phyloP scores from a whole-genome alignment of 2,113 vertebrate genomes.

The Chionodraco myersi region DNA sequence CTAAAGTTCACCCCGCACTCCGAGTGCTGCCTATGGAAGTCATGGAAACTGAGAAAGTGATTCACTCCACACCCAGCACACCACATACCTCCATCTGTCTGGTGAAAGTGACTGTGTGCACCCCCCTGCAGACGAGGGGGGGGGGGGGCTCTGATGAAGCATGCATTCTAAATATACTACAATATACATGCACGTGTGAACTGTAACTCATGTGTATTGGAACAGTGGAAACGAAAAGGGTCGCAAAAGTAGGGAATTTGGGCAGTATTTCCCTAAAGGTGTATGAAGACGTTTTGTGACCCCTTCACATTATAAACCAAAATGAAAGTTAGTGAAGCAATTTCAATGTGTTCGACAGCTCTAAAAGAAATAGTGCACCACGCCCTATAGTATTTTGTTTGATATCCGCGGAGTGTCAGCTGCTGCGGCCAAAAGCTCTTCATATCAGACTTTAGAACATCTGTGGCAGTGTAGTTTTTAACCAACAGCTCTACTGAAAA shows the following conservation, averaged over 20 bases:
- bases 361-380: too few relatives aligned
- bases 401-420: too few relatives aligned
- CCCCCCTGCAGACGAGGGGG: constrained; percentile 25
- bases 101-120: constrained; percentile 2
- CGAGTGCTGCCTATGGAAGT: constrained; percentile 19
- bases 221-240: neutral
- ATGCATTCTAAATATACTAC: neutral
- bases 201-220: neutral
- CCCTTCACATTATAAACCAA: too few relatives aligned
- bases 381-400: too few relatives aligned
- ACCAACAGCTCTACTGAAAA: neutral
- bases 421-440: too few relatives aligned
- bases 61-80: constrained; percentile 16
- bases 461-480: neutral
- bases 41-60: constrained; percentile 49
- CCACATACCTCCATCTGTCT: constrained; percentile 40
- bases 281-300: too few relatives aligned
- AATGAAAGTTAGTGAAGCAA: too few relatives aligned
- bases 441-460: too few relatives aligned
- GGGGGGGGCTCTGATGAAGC: constrained; percentile 9
- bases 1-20: constrained; percentile 44
- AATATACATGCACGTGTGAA: neutral
- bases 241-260: neutral
- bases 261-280: neutral
- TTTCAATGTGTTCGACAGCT: too few relatives aligned